These are phyloP conservation scores for Pedetes capensis DNA, from an alignment of 2,113 vertebrate genomes.

Conservation along the genomic window DNA sequence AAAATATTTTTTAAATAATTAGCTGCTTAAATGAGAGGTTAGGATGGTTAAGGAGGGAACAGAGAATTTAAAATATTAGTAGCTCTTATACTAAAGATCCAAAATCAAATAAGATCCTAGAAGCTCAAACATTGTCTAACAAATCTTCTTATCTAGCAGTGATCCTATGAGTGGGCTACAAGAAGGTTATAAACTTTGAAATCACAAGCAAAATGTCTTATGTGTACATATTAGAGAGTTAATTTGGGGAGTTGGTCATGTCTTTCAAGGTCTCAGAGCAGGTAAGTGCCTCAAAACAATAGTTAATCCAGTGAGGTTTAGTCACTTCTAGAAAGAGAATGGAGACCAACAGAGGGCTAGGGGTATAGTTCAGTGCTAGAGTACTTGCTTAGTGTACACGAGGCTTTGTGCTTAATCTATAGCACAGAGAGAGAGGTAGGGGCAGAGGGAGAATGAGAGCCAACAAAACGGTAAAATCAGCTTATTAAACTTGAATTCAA, in stretches of 20 bases:
- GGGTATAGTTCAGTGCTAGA: too few relatives aligned
- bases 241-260: background rate
- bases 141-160: background rate
- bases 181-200: background rate
- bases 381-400: too few relatives aligned
- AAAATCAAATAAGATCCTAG: background rate
- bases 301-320: background rate
- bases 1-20: slow-evolving; percentile 34
- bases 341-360: background rate
- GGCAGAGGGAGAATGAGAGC: background rate
- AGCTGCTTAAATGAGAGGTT: background rate
- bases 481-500: background rate
- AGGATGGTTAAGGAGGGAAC: background rate
- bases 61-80: slow-evolving; percentile 7
- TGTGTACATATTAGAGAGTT: background rate
- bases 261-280: background rate
- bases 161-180: background rate
- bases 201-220: background rate
- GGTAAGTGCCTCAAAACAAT: background rate
- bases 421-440: too few relatives aligned
- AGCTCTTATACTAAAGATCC: background rate
- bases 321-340: background rate
- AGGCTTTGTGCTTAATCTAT: too few relatives aligned
- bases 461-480: background rate
- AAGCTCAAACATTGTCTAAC: background rate